Conservation (phyloP, 2,888 invertebrate genomes). For the Volucella inflata region DNA sequence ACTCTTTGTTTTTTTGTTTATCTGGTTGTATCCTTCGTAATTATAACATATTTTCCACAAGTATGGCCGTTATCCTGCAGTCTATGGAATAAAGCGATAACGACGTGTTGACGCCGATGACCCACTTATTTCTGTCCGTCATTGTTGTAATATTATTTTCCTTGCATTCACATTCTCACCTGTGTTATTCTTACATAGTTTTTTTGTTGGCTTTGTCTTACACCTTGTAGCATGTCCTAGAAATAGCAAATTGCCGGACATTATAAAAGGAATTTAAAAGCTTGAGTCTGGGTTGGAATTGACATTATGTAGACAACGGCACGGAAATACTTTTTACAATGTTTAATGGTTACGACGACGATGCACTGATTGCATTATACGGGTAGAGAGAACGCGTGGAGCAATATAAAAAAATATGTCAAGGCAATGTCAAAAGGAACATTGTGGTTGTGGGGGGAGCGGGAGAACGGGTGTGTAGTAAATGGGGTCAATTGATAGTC, state of each 20-base stretch:
- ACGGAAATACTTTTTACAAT: constrained; percentile 14
- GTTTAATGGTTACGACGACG: constrained; percentile 11
- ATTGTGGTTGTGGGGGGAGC: constrained; percentile 9
- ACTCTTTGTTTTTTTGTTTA: constrained; percentile 7
- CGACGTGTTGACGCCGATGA: constrained; percentile 40
- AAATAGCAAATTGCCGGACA: constrained; percentile 54
- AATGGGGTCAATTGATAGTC: constrained; percentile 4
- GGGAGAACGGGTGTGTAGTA: background rate
- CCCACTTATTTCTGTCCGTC: constrained; percentile 52
- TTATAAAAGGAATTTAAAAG: constrained; percentile 47
- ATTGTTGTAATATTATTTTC: constrained; percentile 27
- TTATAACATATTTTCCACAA: constrained; percentile 30
- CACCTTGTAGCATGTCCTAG: constrained; percentile 33
- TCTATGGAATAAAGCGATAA: constrained; percentile 4
- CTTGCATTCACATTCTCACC: constrained; percentile 13
- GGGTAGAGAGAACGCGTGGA: background rate
- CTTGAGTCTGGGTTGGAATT: background rate
- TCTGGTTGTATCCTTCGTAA: constrained; percentile 11
- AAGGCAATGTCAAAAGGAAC: constrained; percentile 34
- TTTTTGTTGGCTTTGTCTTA: constrained; percentile 6
- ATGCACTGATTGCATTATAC: constrained; percentile 39
- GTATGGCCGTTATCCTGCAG: constrained; percentile 18
- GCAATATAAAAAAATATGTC: constrained; percentile 30
- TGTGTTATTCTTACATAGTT: constrained; percentile 31
- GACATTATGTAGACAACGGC: background rate